Percentiles rank a stretch among this genome's conserved stretches.
These are phyloP conservation scores for Cheilosia scutellata DNA, from an alignment of 2,888 invertebrate species.

Conservation along the genomic window DNA sequence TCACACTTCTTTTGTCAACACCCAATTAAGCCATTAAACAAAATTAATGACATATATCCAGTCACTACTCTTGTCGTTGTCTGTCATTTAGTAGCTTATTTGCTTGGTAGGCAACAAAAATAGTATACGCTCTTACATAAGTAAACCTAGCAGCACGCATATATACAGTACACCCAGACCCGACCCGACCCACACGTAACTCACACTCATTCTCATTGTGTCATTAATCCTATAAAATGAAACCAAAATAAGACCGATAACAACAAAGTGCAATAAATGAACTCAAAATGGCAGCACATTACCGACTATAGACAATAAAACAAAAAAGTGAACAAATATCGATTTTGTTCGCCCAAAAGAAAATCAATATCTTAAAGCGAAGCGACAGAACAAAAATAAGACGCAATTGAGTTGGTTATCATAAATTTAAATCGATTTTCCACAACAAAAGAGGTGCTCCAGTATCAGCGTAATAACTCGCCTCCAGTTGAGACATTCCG, in stretches of 20 bases:
- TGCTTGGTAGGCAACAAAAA: background rate
- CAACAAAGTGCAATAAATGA: conserved; percentile 53
- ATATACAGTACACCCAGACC: background rate
- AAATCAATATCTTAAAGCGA: conserved; percentile 13
- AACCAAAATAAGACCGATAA: conserved; percentile 60
- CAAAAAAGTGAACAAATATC: conserved; percentile 32
- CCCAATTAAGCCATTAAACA: background rate
- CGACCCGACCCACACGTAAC: background rate
- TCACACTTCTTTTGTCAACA: background rate
- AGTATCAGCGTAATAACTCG: background rate
- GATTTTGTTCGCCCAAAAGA: conserved; percentile 33
- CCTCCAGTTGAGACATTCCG: background rate
- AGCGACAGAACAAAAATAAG: conserved; percentile 22
- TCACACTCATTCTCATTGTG: conserved; percentile 31
- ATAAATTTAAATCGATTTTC: conserved; percentile 34
- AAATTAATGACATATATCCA: background rate
- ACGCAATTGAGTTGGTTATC: conserved; percentile 29
- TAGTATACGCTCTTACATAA: background rate
- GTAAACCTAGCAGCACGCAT: background rate
- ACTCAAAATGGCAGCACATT: conserved; percentile 20
- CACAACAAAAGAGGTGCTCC: background rate
- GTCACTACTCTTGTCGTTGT: background rate
- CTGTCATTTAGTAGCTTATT: no score
- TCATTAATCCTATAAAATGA: conserved; percentile 66
- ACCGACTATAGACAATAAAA: background rate